Conservation (phyloP, 2,888 invertebrate genomes). For the Macrosoma leucophasiata region DNA sequence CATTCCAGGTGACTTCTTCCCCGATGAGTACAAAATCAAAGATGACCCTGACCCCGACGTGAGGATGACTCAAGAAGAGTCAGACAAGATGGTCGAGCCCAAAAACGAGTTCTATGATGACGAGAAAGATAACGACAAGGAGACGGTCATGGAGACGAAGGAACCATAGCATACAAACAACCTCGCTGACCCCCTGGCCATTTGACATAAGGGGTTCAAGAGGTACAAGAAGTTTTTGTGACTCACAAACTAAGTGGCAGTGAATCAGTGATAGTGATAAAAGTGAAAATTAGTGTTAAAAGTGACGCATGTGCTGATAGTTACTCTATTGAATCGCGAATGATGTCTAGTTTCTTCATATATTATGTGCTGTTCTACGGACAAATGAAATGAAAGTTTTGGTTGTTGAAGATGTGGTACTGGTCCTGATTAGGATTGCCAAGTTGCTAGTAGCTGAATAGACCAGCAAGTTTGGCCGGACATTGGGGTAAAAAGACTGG, state of each 20-base stretch:
- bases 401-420: too few relatives aligned
- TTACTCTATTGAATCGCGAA: too few relatives aligned
- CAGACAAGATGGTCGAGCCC: conserved; percentile 88
- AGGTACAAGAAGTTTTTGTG: conserved; percentile 34
- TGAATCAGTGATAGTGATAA: neutral
- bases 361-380: too few relatives aligned
- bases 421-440: too few relatives aligned
- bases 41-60: conserved; percentile 91
- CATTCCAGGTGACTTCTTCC: conserved; percentile 80
- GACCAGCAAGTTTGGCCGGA: too few relatives aligned
- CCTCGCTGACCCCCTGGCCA: conserved; percentile 46
- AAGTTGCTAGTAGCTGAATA: too few relatives aligned
- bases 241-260: conserved; percentile 8
- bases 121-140: conserved; percentile 92
- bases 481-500: too few relatives aligned
- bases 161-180: conserved; percentile 60
- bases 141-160: conserved; percentile 60
- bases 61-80: conserved; percentile 83
- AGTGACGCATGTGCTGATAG: conserved; percentile 1
- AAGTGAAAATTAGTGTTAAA: too few relatives aligned
- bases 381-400: too few relatives aligned
- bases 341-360: too few relatives aligned
- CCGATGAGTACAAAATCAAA: conserved; percentile 81
- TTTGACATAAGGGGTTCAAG: conserved; percentile 41
- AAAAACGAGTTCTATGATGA: conserved; percentile 94